Conservation (phyloP, 2,797 vertebrate species). For the Champsocephalus esox region DNA sequence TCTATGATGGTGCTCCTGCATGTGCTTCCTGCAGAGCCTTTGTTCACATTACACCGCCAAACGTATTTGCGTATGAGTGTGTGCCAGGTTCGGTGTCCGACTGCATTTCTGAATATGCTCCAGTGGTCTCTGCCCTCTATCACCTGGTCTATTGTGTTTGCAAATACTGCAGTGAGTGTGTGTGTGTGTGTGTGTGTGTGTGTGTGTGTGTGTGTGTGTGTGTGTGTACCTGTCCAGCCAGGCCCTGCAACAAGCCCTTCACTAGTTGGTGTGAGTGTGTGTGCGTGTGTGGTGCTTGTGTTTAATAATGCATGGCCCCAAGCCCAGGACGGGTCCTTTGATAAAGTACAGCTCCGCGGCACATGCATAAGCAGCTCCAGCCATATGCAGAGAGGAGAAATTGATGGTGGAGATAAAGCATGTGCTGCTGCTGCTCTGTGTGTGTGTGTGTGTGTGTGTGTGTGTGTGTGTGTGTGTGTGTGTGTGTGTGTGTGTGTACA, state of each 20-base stretch:
- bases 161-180: slow-evolving; percentile 52
- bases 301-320: slow-evolving; percentile 88
- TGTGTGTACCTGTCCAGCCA: slow-evolving; percentile 69
- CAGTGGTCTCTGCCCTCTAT: slow-evolving; percentile 53
- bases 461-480: slow-evolving; percentile 9
- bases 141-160: slow-evolving; percentile 53
- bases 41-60: slow-evolving; percentile 14
- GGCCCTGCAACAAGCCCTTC: slow-evolving; percentile 66
- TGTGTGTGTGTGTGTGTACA: slow-evolving; percentile 1
- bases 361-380: slow-evolving; percentile 87
- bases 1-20: neutral
- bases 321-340: slow-evolving; percentile 85
- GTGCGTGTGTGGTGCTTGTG: slow-evolving; percentile 73
- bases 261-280: slow-evolving; percentile 63
- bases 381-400: slow-evolving; percentile 87
- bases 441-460: slow-evolving; percentile 54
- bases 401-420: slow-evolving; percentile 88
- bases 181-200: slow-evolving; percentile 38
- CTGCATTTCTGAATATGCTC: slow-evolving; percentile 55
- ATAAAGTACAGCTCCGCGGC: slow-evolving; percentile 86
- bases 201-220: slow-evolving; percentile 40
- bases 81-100: slow-evolving; percentile 33
- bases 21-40: slow-evolving; percentile 18
- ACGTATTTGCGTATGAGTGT: slow-evolving; percentile 32
- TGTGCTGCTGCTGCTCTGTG: slow-evolving; percentile 60